Evolutionary conservation across 37 sponge, comb jelly and placozoan genomes (phyloP).

Genomic region (Hormiphora californensis): DNA sequence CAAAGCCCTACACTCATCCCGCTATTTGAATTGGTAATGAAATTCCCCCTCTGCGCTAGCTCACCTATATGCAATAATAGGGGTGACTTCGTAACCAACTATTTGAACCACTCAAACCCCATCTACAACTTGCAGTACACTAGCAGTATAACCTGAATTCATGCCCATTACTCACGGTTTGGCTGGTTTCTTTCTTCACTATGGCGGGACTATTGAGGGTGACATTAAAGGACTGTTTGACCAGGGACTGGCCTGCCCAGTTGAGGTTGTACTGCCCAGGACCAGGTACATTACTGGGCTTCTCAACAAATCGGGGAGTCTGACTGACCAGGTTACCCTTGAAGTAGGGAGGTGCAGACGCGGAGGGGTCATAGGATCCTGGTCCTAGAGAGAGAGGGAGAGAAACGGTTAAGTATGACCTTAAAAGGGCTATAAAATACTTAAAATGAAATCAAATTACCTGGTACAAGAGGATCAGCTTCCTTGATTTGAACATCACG

Average conservation of each 20-base stretch:
- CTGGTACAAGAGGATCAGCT: slow-evolving; percentile 71
- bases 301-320: slow-evolving; percentile 44
- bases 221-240: slow-evolving; percentile 65
- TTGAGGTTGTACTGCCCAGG: slow-evolving; percentile 13
- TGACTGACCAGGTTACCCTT: slow-evolving; percentile 36
- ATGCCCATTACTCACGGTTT: no score
- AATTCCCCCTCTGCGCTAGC: no score
- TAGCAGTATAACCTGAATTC: no score
- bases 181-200: slow-evolving; percentile 17
- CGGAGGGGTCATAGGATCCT: neutral
- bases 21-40: no score
- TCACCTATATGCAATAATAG: no score
- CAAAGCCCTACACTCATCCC: no score
- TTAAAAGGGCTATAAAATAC: neutral
- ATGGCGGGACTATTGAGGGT: slow-evolving; percentile 71
- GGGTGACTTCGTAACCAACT: no score
- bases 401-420: no score
- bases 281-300: slow-evolving; percentile 26
- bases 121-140: no score
- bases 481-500: slow-evolving; percentile 67
- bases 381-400: slow-evolving; percentile 8
- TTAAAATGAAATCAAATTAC: slow-evolving; percentile 31
- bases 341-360: neutral
- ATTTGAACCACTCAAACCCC: no score
- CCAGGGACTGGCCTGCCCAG: neutral